A percentile compares a stretch with the other conserved stretches of the same genome.
These are phyloP conservation scores for Himantopus leucocephalus DNA, from an alignment of 2,113 vertebrate species.

Conservation along the genomic window DNA sequence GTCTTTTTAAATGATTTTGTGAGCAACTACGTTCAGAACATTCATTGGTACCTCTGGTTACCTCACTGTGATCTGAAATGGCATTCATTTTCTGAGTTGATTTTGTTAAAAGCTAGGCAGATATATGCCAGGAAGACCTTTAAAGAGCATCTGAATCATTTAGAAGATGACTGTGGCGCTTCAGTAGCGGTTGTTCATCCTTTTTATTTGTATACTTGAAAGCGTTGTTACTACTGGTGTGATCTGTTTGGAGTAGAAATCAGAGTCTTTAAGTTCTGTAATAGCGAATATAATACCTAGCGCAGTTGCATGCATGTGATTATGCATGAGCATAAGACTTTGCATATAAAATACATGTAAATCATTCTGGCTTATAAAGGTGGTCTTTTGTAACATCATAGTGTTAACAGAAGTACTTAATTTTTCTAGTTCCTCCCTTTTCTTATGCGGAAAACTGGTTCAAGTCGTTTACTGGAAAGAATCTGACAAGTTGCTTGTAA, in stretches of 20 bases:
- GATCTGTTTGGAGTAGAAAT: background rate
- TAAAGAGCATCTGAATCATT: background rate
- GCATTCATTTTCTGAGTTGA: background rate
- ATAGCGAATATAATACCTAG: background rate
- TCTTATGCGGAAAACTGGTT: conserved; percentile 86
- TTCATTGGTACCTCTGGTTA: background rate
- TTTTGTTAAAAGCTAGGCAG: background rate
- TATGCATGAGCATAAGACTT: background rate
- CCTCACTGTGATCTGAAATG: background rate
- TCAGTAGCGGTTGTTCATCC: background rate
- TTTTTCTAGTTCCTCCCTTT: conserved; percentile 85
- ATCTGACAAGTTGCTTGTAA: conserved; percentile 84
- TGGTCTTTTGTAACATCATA: background rate
- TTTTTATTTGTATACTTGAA: background rate
- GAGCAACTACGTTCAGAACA: background rate
- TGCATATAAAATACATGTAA: background rate
- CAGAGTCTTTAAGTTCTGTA: background rate
- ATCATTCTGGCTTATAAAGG: background rate
- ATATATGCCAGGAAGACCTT: background rate
- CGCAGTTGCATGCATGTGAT: background rate
- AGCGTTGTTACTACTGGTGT: background rate
- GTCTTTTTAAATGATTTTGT: background rate
- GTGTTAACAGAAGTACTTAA: conserved; percentile 13
- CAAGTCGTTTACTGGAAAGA: conserved; percentile 97
- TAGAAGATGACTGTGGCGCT: background rate